Percentiles rank a stretch among this genome's conserved stretches.
Conservation (phyloP, 2,888 invertebrate genomes). For the Germaria angustata region DNA sequence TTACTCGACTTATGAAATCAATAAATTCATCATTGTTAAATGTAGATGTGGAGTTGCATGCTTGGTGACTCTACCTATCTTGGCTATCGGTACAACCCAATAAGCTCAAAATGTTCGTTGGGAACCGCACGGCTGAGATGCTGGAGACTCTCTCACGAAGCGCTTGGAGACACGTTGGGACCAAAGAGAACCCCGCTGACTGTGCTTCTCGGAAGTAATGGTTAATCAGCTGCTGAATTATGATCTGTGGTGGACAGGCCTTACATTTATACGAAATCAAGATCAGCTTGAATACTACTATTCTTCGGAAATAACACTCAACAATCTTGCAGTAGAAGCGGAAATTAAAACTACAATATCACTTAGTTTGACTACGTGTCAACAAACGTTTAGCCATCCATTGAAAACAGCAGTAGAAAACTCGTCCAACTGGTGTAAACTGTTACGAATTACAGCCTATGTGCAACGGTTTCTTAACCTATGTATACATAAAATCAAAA, state of each 20-base stretch:
- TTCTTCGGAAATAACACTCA: neutral
- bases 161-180: neutral
- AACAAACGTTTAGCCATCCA: neutral
- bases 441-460: conserved; percentile 40
- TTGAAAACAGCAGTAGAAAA: neutral
- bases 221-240: neutral
- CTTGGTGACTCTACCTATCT: conserved; percentile 49
- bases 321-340: neutral
- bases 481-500: neutral
- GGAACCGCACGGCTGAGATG: conserved; percentile 26
- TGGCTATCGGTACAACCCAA: conserved; percentile 21
- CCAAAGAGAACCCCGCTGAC: conserved; percentile 38
- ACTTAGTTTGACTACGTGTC: neutral
- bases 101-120: conserved; percentile 38
- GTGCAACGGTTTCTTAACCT: conserved; percentile 43
- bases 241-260: conserved; percentile 38
- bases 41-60: neutral
- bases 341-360: neutral
- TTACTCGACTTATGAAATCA: conserved; percentile 18
- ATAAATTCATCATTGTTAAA: conserved; percentile 9
- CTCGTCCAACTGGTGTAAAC: conserved; percentile 38
- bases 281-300: neutral
- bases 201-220: conserved; percentile 19
- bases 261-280: neutral
- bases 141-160: neutral